Conservation (phyloP, 2,888 invertebrate species). For the Platycnemis pennipes region DNA sequence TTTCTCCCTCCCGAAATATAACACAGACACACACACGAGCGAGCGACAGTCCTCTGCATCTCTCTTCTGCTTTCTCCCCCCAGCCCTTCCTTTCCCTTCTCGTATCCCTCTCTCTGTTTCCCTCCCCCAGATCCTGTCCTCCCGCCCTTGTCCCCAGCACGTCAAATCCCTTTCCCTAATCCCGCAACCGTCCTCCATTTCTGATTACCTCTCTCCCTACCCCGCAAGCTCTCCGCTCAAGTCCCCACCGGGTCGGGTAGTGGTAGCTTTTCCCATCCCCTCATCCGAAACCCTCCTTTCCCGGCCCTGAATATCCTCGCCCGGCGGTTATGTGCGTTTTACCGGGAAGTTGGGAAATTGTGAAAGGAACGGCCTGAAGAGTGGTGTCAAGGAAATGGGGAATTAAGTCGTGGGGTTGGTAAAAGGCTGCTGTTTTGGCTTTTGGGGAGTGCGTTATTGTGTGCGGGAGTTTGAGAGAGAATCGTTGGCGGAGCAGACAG, state of each 20-base stretch:
- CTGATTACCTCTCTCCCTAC: neutral
- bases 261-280: neutral
- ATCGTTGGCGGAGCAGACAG: neutral
- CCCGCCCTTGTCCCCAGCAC: neutral
- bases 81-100: neutral
- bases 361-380: slow-evolving; percentile 29
- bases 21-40: neutral
- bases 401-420: slow-evolving; percentile 15
- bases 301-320: neutral
- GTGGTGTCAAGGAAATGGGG: slow-evolving; percentile 39
- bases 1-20: slow-evolving; percentile 21
- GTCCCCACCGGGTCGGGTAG: neutral
- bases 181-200: slow-evolving; percentile 8
- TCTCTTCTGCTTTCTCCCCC: neutral
- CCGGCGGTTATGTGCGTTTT: neutral
- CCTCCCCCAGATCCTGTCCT: neutral
- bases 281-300: neutral
- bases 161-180: slow-evolving; percentile 34
- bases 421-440: slow-evolving; percentile 30
- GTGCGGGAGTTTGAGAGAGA: neutral
- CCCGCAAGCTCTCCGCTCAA: neutral
- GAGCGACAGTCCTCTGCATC: neutral
- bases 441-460: neutral
- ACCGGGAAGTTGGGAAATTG: slow-evolving; percentile 10
- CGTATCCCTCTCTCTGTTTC: neutral